Conservation (phyloP, 2,888 invertebrate genomes). For the Pseudanteris insignis region DNA sequence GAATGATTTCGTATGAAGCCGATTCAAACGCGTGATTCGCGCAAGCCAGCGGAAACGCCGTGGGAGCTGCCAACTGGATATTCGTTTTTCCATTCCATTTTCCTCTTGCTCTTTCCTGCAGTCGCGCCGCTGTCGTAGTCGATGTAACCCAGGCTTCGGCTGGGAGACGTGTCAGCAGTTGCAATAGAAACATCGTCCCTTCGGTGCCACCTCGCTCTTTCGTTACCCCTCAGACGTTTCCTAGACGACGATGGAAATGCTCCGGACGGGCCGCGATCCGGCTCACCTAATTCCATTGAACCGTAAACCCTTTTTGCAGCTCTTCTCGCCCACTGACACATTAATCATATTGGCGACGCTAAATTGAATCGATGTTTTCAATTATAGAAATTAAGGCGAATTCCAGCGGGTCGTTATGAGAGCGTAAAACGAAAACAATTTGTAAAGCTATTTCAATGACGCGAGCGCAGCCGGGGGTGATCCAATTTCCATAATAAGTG, state of each 20-base stretch:
- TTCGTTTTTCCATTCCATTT: constrained; percentile 47
- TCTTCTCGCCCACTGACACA: constrained; percentile 8
- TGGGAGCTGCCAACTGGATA: constrained; percentile 47
- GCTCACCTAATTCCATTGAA: constrained; percentile 25
- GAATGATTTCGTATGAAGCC: constrained; percentile 47
- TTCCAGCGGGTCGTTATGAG: too few species aligned
- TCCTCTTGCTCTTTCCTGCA: constrained; percentile 44
- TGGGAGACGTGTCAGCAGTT: constrained; percentile 44
- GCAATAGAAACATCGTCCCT: constrained; percentile 47
- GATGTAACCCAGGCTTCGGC: constrained; percentile 39
- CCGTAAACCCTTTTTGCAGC: constrained; percentile 9
- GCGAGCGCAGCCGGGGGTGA: too few species aligned
- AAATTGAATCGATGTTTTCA: constrained; percentile 28
- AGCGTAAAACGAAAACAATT: too few species aligned
- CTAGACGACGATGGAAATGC: constrained; percentile 37
- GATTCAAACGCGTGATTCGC: constrained; percentile 46
- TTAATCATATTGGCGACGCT: constrained; percentile 30
- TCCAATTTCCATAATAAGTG: too few species aligned
- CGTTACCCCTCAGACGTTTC: constrained; percentile 10
- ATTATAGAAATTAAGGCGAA: constrained; percentile 26
- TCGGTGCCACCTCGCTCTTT: constrained; percentile 8
- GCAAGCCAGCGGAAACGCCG: constrained; percentile 47
- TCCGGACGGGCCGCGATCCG: constrained; percentile 20
- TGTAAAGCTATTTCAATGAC: too few species aligned
- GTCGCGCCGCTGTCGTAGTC: constrained; percentile 37